Percentiles rank a stretch among this genome's conserved stretches.
Evolutionary conservation across 2,888 invertebrate genomes (phyloP).

Genomic region (Cylindroiulus punctatus): DNA sequence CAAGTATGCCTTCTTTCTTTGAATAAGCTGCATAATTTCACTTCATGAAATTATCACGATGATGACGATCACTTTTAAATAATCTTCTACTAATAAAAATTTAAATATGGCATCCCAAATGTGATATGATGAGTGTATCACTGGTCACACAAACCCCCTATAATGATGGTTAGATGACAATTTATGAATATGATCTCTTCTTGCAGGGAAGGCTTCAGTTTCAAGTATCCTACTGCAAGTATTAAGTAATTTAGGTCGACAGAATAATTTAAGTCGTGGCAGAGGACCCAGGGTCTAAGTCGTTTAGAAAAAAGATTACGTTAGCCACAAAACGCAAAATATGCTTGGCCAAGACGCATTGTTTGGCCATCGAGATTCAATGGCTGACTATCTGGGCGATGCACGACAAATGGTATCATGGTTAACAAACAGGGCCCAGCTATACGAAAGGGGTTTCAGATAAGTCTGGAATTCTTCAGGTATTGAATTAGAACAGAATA

Average conservation of each 20-base stretch:
- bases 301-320: too few species aligned
- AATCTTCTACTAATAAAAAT: not conserved
- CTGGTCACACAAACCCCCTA: not conserved
- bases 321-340: not conserved
- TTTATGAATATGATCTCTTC: not conserved
- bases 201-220: not conserved
- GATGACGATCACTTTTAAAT: not conserved
- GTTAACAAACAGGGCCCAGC: not conserved
- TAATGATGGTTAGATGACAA: not conserved
- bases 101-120: not conserved
- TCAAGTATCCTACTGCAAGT: not conserved
- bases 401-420: not conserved
- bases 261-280: not conserved
- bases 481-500: constrained; percentile 86
- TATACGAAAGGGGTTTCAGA: constrained; percentile 67
- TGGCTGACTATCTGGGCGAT: not conserved
- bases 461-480: constrained; percentile 85
- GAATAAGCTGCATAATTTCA: not conserved
- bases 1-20: not conserved
- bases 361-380: constrained; percentile 7
- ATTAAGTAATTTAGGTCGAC: not conserved
- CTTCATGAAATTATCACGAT: not conserved
- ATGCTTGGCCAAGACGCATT: not conserved
- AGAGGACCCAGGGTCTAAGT: not conserved
- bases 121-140: not conserved